A percentile compares a stretch with the other conserved stretches of the same genome.
Evolutionary conservation across 2,113 vertebrate genomes (phyloP).

Genomic region (Chloroceryle aenea): DNA sequence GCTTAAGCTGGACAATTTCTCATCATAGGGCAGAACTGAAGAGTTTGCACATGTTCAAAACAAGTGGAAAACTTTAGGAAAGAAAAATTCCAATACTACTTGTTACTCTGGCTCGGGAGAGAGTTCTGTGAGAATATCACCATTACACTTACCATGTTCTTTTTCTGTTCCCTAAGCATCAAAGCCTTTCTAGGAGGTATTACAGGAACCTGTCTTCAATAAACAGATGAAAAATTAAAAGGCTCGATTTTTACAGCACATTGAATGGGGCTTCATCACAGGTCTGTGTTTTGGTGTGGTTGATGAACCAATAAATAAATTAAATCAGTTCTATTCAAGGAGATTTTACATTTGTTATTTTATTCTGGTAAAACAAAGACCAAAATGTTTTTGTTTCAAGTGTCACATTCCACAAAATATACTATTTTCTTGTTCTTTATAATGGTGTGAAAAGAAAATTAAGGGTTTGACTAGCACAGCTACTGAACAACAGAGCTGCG

Average conservation of each 20-base stretch:
- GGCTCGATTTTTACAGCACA: background rate
- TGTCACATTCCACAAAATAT: background rate
- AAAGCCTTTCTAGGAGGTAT: background rate
- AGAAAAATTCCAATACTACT: background rate
- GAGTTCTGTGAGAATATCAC: background rate
- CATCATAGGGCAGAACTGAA: background rate
- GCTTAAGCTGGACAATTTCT: background rate
- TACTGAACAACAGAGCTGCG: background rate
- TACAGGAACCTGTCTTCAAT: background rate
- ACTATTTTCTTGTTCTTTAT: background rate
- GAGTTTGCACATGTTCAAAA: rapidly evolving
- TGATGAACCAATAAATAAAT: background rate
- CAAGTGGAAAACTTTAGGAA: background rate
- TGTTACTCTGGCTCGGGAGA: background rate
- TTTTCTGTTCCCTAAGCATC: background rate
- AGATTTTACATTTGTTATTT: background rate
- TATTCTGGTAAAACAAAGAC: background rate
- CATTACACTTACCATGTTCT: background rate
- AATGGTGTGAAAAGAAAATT: background rate
- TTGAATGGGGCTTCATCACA: background rate
- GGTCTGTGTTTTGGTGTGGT: background rate
- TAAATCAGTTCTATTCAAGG: background rate
- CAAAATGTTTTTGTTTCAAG: background rate
- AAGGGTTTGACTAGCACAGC: background rate
- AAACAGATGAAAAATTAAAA: background rate